phyloP scores from a whole-genome alignment of 2,888 invertebrate species.

The Electrophaes corylata region DNA sequence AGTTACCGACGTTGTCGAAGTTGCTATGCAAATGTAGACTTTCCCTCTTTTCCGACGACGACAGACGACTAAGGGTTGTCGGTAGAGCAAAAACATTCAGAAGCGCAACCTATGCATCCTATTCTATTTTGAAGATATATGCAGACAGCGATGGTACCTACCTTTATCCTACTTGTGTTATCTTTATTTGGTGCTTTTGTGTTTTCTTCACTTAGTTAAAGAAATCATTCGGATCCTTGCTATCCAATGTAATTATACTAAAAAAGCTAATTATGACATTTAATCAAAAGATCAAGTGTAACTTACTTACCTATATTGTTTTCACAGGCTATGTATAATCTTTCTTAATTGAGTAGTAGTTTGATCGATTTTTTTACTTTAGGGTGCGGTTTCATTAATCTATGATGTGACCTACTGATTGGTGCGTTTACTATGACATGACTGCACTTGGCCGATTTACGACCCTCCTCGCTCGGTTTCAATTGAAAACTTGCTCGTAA shows the following conservation, averaged over 20 bases:
- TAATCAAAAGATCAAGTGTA: too few relatives aligned
- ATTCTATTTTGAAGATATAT: not conserved
- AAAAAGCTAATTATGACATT: too few relatives aligned
- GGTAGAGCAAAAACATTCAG: not conserved
- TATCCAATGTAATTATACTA: too few relatives aligned
- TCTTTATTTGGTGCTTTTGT: too few relatives aligned
- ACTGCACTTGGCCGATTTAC: slow-evolving; percentile 80
- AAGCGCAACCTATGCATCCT: not conserved
- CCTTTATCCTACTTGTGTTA: too few relatives aligned
- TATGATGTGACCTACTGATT: not conserved
- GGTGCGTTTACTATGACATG: slow-evolving; percentile 23
- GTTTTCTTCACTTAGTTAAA: too few relatives aligned
- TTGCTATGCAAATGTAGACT: slow-evolving; percentile 78
- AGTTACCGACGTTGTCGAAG: slow-evolving; percentile 52
- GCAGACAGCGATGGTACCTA: not conserved
- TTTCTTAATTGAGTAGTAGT: too few relatives aligned
- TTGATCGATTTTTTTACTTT: too few relatives aligned
- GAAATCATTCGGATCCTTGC: too few relatives aligned
- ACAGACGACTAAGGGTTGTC: slow-evolving; percentile 40
- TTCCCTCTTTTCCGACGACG: slow-evolving; percentile 61
- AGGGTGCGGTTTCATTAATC: too few relatives aligned
- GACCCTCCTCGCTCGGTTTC: slow-evolving; percentile 53
- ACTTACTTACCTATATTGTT: too few relatives aligned
- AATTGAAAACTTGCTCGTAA: slow-evolving; percentile 59
- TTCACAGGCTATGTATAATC: too few relatives aligned